Base-by-base conservation (phyloP, 2,113 vertebrate species). In the Sinocyclocheilus anshuiensis region DNA sequence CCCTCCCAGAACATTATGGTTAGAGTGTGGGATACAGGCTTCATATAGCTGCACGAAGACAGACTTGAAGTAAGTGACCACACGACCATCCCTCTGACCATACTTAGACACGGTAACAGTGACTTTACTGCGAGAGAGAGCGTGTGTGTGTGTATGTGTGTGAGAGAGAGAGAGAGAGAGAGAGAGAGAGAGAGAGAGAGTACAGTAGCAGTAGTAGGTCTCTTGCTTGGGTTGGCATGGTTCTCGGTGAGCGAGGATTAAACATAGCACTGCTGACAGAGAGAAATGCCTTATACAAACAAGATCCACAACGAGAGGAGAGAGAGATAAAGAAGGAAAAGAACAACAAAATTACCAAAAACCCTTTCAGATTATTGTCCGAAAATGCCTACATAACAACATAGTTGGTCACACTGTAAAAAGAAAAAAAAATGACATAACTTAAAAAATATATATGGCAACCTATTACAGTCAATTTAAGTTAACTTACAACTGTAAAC, bases 221-320 rank as follows among this genome's bases (percentile, higher is more conserved):
- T 85, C 22, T 81, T 84, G 83, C 82, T 87, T 87, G 69, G 76
- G 67, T 84, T 29, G 29, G 77, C 83, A 85, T 55, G 26, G 59
- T 42, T 18, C 65, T 84, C 39, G 10, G 67, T 74, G 75, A 77
- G 71, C 33, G 22, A 77, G 71, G 20, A 81, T 83, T 82, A 86
- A 77, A 81, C 86, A 77, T 83, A 83, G 71, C 78, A 83, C 79
- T 81, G 61, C 86, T 83, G 79, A 83, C 86, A 86, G 80, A 57
- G 48, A 83, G 81, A 86, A 83, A 86, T 61, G 55, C 78, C 57
- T 69, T 69, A 77, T 26, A 65, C 71, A 67, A 77, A 77, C 57
- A 65, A 83, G 86, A 67, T 76, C 26, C 55, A 77, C 80, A 82
- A 65, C 18, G 1, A 71, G 29, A 77, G 53, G 42, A 26, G 55